Evolutionary conservation across 2,888 invertebrate genomes (phyloP), one percentile per base, ranked within the genome.

Genomic region (Dyspetes luteomarginatus): DNA sequence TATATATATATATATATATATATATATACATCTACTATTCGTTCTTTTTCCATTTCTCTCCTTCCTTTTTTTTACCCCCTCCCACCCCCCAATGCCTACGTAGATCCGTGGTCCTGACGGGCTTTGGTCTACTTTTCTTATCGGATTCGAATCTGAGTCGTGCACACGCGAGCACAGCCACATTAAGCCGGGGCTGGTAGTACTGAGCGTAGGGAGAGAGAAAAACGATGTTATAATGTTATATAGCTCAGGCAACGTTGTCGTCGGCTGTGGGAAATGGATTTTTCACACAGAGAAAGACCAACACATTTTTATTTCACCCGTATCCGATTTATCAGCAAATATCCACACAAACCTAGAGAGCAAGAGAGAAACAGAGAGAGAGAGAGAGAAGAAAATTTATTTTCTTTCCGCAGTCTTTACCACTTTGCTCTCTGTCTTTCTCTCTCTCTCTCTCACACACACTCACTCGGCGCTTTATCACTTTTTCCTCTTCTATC

Each of bases 41-140:
- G 17, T 58, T 69, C 7, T 36, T 69, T 28, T 12, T 65, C 7
- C 19, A 36, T 36, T 65, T 60, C 15, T 28, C 28, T 65, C 43
- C 17, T 48, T 15, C 3, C 15, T 19, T 9, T 60, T 26, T 48
- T 64, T 58, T 36, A 36, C 26, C 28, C 15, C 50, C 5, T 50
- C 26, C 28, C 30, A 65, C 71, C 43, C 48, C 7, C 28, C 45
- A 45, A 36, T 24, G 26, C 62, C 56, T 56, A 67, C 74, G 78
- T 72, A 73, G 77, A 73, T 72, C 56, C 71, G 72, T 58, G 71
- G 68, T 76, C 71, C 81, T 68, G 55, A 52, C 41, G 67, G 77
- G 62, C 65, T 78, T 68, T 74, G 81, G 78, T 81, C 81, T 81
- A 81, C 81, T 78, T 81, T 74, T 41, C 78, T 78, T 81, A 81